Percentiles rank a stretch among this genome's conserved stretches.
These are phyloP conservation scores for Martes martes DNA, from an alignment of 2,113 vertebrate genomes.

Conservation along the genomic window DNA sequence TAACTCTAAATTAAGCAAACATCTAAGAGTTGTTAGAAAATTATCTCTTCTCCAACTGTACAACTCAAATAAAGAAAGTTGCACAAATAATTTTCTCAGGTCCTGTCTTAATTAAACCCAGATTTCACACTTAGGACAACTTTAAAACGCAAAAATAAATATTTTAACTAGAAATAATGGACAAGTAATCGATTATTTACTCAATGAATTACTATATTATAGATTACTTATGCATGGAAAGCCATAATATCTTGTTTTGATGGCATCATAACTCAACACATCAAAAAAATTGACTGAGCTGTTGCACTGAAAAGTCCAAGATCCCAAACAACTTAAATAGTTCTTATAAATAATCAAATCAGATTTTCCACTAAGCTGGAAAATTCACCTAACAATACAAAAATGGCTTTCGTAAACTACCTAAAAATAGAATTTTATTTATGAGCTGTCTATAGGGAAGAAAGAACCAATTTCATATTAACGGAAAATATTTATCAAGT, in stretches of 20 bases:
- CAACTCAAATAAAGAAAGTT: not conserved
- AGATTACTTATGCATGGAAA: not conserved
- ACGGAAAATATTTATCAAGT: not conserved
- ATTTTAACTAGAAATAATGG: slow-evolving; percentile 35
- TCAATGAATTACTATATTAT: not conserved
- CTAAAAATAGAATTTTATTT: slow-evolving; percentile 24
- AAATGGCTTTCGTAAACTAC: slow-evolving; percentile 4
- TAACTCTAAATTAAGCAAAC: slow-evolving; percentile 47
- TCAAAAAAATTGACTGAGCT: slow-evolving; percentile 21
- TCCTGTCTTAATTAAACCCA: slow-evolving; percentile 15
- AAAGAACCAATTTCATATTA: slow-evolving; percentile 3
- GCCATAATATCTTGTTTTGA: not conserved
- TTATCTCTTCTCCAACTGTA: not conserved
- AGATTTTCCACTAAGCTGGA: not conserved
- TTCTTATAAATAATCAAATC: not conserved
- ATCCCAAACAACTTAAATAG: not conserved
- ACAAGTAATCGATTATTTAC: not conserved
- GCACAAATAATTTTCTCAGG: not conserved
- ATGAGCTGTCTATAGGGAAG: not conserved
- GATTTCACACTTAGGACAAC: slow-evolving; percentile 8
- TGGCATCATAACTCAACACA: not conserved
- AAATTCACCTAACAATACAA: slow-evolving; percentile 22
- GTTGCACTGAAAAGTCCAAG: not conserved
- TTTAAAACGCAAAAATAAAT: slow-evolving; percentile 6
- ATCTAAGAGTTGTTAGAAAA: slow-evolving; percentile 45